phyloP scores from a whole-genome alignment of 2,113 vertebrate species.

The Caretta caretta region DNA sequence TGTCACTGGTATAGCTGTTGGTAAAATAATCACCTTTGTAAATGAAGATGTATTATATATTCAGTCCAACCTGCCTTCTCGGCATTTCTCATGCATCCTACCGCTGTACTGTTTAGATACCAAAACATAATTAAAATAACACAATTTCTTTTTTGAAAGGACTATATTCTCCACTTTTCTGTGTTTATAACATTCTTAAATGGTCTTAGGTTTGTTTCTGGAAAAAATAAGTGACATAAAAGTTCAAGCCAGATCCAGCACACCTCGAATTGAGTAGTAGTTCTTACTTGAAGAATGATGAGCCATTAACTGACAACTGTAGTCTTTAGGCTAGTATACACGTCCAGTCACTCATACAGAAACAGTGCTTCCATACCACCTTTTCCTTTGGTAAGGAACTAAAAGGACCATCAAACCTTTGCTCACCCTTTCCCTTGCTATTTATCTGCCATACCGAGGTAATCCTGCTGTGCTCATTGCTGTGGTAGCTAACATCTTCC shows the following conservation, averaged over 20 bases:
- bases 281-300: neutral
- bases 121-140: neutral
- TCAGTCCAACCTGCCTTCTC: neutral
- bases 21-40: neutral
- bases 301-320: neutral
- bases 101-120: neutral
- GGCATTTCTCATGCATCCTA: neutral
- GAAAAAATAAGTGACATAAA: neutral
- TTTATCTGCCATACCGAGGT: rapidly evolving
- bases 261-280: neutral
- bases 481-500: rapidly evolving
- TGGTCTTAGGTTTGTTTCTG: neutral
- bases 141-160: neutral
- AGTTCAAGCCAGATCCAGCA: neutral
- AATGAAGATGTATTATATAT: neutral
- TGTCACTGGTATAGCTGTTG: neutral
- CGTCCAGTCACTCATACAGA: neutral
- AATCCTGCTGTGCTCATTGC: neutral
- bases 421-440: neutral
- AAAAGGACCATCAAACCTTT: rapidly evolving
- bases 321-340: neutral
- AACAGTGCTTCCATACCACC: neutral
- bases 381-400: neutral
- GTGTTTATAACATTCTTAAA: neutral
- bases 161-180: neutral